A percentile compares a stretch with the other conserved stretches of the same genome.
Conservation (phyloP, 2,113 vertebrate genomes). For the Hystrix cristata region DNA sequence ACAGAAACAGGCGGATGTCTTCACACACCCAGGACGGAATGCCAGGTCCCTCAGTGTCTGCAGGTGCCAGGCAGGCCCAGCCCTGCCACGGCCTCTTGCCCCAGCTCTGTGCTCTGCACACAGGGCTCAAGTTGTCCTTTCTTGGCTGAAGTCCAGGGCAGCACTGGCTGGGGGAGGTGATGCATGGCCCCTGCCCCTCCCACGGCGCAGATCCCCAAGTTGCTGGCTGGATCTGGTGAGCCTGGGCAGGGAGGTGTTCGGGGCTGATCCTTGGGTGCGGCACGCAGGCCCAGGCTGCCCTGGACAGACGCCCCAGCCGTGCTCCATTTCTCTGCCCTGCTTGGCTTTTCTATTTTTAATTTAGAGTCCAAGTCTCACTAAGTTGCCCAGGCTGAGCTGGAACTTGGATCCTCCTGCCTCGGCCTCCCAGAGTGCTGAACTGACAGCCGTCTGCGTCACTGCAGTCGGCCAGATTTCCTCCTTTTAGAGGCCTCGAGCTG, state of each 20-base stretch:
- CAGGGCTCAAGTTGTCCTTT: rapidly evolving
- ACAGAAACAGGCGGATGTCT: not conserved
- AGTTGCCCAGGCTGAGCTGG: not conserved
- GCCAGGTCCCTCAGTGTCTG: not conserved
- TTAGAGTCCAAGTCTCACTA: not conserved
- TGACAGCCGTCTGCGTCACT: not conserved
- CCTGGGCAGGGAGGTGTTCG: too few species aligned
- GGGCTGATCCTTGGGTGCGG: too few species aligned
- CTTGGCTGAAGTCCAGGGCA: not conserved
- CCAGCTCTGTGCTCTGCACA: not conserved
- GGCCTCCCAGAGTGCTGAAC: not conserved
- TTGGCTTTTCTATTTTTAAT: not conserved
- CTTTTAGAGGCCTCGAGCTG: not conserved
- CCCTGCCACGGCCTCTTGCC: not conserved
- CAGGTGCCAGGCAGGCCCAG: too few species aligned
- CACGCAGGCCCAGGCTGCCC: too few species aligned
- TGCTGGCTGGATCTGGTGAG: not conserved
- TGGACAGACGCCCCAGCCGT: not conserved
- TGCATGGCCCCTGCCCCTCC: not conserved
- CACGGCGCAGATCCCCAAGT: not conserved
- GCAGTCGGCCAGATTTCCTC: not conserved
- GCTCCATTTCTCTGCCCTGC: not conserved
- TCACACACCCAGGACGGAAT: not conserved
- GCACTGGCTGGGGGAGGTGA: not conserved
- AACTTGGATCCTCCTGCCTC: not conserved